These are phyloP conservation scores for Erebia aethiops DNA, from an alignment of 2,888 invertebrate genomes.

Conservation along the genomic window DNA sequence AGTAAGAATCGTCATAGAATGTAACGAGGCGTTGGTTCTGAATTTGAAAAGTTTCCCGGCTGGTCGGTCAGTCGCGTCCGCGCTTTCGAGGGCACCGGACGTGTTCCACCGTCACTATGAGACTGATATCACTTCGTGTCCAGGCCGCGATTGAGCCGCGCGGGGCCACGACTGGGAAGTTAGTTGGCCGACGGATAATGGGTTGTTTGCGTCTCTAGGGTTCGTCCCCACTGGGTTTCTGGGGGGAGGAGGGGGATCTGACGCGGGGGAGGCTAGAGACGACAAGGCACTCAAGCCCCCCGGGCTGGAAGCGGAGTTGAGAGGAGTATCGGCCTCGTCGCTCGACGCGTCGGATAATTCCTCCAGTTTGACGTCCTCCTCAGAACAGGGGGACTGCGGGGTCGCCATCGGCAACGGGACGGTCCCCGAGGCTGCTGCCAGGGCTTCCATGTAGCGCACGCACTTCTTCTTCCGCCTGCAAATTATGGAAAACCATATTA, in stretches of 20 bases:
- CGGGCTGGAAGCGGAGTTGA: conserved; percentile 76
- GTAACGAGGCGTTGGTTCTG: conserved; percentile 28
- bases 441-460: conserved; percentile 96
- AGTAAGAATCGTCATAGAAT: conserved; percentile 49
- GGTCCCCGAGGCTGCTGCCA: conserved; percentile 85
- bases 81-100: conserved; percentile 41
- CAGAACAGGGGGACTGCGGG: conserved; percentile 91
- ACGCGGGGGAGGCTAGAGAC: conserved; percentile 89
- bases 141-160: conserved; percentile 63
- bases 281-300: conserved; percentile 78
- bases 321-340: conserved; percentile 80
- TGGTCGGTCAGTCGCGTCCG: conserved; percentile 41
- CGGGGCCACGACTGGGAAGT: conserved; percentile 86
- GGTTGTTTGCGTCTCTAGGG: conserved; percentile 96
- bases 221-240: conserved; percentile 95
- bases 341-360: conserved; percentile 87
- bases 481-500: conserved; percentile 19
- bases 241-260: conserved; percentile 84
- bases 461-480: conserved; percentile 98
- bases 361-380: conserved; percentile 87
- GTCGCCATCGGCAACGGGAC: conserved; percentile 90
- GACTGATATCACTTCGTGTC: conserved; percentile 78
- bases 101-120: conserved; percentile 66
- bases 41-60: conserved; percentile 30
- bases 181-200: conserved; percentile 94